These are phyloP conservation scores for Pristis pectinata DNA, from an alignment of 2,797 vertebrate species.

Conservation along the genomic window DNA sequence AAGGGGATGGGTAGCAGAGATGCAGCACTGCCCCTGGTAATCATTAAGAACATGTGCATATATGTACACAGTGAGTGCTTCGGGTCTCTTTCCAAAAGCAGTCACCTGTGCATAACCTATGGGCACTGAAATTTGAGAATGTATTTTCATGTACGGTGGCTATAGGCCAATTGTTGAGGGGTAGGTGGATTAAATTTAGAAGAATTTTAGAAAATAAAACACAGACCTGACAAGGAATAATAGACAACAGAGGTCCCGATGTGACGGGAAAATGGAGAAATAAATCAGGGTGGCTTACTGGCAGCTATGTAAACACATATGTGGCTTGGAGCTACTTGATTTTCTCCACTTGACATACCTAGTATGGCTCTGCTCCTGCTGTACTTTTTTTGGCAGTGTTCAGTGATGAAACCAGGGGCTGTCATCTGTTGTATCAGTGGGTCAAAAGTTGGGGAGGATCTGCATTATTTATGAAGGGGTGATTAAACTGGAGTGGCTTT, in stretches of 20 bases:
- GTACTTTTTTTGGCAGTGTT: not conserved
- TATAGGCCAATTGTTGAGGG: not conserved
- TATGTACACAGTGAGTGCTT: too few relatives aligned
- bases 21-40: too few relatives aligned
- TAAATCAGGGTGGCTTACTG: not conserved
- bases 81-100: too few relatives aligned
- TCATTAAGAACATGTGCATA: too few relatives aligned
- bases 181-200: not conserved
- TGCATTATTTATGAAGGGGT: not conserved
- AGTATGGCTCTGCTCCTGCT: not conserved
- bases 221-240: not conserved
- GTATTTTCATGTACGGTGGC: not conserved
- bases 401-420: not conserved
- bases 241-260: not conserved
- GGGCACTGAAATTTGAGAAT: not conserved
- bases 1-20: too few relatives aligned
- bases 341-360: not conserved
- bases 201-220: not conserved
- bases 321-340: not conserved
- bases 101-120: too few relatives aligned
- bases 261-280: not conserved
- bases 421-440: not conserved
- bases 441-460: not conserved
- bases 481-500: not conserved
- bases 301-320: not conserved